phyloP scores from a whole-genome alignment of 2,888 invertebrate genomes.

The Dynastes maya region DNA sequence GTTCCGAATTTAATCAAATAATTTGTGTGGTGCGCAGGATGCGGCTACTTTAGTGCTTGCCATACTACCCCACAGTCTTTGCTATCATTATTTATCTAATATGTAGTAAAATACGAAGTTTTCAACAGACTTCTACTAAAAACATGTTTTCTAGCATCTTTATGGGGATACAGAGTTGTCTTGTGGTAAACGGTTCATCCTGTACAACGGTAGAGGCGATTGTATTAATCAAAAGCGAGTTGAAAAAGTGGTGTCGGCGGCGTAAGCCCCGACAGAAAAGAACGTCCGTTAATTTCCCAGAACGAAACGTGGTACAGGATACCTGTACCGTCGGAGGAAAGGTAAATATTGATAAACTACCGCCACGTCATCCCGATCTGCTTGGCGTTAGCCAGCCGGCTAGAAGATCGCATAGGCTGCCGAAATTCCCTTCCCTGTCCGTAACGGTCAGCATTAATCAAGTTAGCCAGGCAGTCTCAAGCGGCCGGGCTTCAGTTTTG shows the following conservation, averaged over 20 bases:
- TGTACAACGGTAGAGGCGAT: not conserved
- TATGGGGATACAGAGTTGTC: no score
- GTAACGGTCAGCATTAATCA: slow-evolving; percentile 60
- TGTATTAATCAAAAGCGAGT: not conserved
- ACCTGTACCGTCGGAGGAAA: slow-evolving; percentile 56
- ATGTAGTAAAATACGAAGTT: no score
- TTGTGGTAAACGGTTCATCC: no score
- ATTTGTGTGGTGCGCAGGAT: no score
- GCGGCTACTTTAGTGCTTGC: no score
- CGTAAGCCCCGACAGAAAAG: slow-evolving; percentile 49
- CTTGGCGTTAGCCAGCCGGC: slow-evolving; percentile 22
- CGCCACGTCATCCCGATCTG: slow-evolving; percentile 28
- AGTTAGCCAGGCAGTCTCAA: slow-evolving; percentile 61
- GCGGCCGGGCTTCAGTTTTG: slow-evolving; percentile 61
- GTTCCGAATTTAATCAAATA: no score
- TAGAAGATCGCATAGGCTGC: slow-evolving; percentile 35
- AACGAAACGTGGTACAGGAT: slow-evolving; percentile 54
- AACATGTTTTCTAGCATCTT: no score
- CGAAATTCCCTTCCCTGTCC: slow-evolving; percentile 59
- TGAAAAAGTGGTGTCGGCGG: not conserved
- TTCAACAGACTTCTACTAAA: no score
- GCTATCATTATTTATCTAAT: no score
- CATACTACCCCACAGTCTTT: no score
- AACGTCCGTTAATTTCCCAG: slow-evolving; percentile 60
- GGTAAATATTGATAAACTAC: slow-evolving; percentile 56